Evolutionary conservation across 1,140 invertebrate species (phyloP).

Genomic region (Bathynomus jamesi): DNA sequence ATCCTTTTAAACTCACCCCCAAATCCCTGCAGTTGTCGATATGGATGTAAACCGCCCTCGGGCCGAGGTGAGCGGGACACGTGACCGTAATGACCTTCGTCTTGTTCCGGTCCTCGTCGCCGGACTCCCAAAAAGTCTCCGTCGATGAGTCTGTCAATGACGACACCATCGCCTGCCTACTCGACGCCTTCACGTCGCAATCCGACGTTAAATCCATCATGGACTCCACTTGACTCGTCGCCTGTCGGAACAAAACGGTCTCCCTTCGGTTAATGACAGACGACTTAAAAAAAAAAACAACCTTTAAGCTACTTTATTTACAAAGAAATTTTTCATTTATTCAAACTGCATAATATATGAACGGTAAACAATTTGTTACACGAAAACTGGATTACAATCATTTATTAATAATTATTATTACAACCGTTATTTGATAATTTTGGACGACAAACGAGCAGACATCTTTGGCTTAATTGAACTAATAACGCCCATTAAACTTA

Average conservation of each 20-base stretch:
- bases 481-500: no score
- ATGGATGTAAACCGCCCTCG: conserved; percentile 81
- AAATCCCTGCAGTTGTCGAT: conserved; percentile 71
- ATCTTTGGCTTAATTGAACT: no score
- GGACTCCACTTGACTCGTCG: conserved; percentile 51
- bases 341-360: no score
- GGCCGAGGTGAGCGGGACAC: conserved; percentile 52
- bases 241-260: conserved; percentile 6
- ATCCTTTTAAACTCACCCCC: conserved; percentile 65
- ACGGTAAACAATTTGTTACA: not conserved
- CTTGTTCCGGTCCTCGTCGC: conserved; percentile 88
- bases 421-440: no score
- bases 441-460: no score
- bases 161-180: conserved; percentile 82
- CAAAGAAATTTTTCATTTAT: no score
- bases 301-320: no score
- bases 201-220: conserved; percentile 64
- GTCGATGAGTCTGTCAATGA: conserved; percentile 89
- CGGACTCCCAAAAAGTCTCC: conserved; percentile 98
- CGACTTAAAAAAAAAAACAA: no score
- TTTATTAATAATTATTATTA: no score
- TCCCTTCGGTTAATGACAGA: no score
- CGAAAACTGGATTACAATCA: not conserved
- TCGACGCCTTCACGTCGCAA: conserved; percentile 79
- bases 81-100: conserved; percentile 65